phyloP scores from a whole-genome alignment of 2,888 invertebrate species.

The Lysandra bellargus region DNA sequence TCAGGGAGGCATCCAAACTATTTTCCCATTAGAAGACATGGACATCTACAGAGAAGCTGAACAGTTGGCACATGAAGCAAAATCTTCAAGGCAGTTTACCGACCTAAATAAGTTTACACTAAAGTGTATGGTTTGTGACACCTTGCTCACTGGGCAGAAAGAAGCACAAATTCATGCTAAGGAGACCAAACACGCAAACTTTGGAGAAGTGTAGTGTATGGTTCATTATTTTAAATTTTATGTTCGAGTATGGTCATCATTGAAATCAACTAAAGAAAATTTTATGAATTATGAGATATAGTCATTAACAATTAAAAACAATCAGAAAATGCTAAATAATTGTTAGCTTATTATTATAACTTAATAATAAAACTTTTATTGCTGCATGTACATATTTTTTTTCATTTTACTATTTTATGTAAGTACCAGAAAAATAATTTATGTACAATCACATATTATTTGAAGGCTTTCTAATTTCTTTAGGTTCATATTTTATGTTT shows the following conservation, averaged over 20 bases:
- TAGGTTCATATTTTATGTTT: not conserved
- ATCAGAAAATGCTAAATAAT: constrained; percentile 1
- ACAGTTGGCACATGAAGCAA: constrained; percentile 92
- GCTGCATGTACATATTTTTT: not conserved
- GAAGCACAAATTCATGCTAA: constrained; percentile 93
- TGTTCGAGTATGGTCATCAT: constrained; percentile 24
- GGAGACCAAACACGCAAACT: constrained; percentile 89
- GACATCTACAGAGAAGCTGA: constrained; percentile 88
- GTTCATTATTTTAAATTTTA: constrained; percentile 26
- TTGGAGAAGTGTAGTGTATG: constrained; percentile 85
- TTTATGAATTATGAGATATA: not conserved
- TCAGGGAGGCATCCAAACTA: constrained; percentile 88
- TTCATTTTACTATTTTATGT: not conserved
- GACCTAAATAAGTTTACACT: constrained; percentile 93
- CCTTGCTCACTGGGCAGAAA: constrained; percentile 87
- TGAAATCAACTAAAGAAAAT: not conserved
- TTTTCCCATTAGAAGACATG: constrained; percentile 88
- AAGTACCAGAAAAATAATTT: not conserved
- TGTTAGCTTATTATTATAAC: constrained; percentile 1
- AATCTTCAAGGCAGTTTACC: constrained; percentile 93
- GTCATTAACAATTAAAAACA: not conserved
- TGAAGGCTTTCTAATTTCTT: not conserved
- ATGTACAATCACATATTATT: not conserved
- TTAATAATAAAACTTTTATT: not conserved
- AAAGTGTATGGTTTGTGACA: constrained; percentile 90